Percentiles rank a stretch among this genome's conserved stretches.
Evolutionary conservation across 2,797 vertebrate species (phyloP).

Genomic region (Aulostomus chinensis): DNA sequence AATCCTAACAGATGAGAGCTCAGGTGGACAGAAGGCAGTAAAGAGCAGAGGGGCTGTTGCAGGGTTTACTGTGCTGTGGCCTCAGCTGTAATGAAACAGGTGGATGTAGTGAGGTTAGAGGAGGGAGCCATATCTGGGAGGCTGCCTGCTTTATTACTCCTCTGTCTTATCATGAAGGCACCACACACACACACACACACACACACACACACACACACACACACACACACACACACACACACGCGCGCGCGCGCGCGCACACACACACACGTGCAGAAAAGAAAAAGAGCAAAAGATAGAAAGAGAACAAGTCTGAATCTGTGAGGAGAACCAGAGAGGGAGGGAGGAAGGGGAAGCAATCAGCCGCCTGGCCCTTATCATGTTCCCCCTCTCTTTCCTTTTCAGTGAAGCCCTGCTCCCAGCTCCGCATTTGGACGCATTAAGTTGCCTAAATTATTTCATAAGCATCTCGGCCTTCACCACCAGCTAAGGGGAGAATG

Average conservation of each 20-base stretch:
- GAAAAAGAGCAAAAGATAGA: slow-evolving; percentile 1
- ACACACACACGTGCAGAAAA: slow-evolving; percentile 7
- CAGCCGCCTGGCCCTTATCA: slow-evolving; percentile 64
- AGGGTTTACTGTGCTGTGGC: slow-evolving; percentile 47
- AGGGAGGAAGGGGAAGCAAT: slow-evolving; percentile 58
- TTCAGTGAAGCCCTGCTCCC: slow-evolving; percentile 55
- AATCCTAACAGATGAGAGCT: slow-evolving; percentile 60
- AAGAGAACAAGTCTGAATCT: slow-evolving; percentile 40
- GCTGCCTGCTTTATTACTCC: slow-evolving; percentile 56
- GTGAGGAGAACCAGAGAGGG: slow-evolving; percentile 43
- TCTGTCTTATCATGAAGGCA: slow-evolving; percentile 39
- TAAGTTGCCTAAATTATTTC: slow-evolving; percentile 76
- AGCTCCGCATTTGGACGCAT: slow-evolving; percentile 66
- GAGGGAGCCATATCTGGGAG: slow-evolving; percentile 50
- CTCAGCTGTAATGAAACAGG: slow-evolving; percentile 64
- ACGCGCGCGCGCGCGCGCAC: too few relatives aligned
- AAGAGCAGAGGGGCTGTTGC: slow-evolving; percentile 40
- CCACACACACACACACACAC: slow-evolving; percentile 22
- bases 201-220: slow-evolving; percentile 29
- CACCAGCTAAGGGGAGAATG: slow-evolving; percentile 70
- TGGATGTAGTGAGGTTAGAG: slow-evolving; percentile 40
- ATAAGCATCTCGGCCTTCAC: slow-evolving; percentile 75
- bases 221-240: slow-evolving; percentile 28
- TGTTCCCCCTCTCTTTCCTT: slow-evolving; percentile 46
- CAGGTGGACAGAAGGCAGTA: slow-evolving; percentile 64